A percentile compares a stretch with the other conserved stretches of the same genome.
Evolutionary conservation across 2,888 invertebrate genomes (phyloP).

Genomic region (Drosophila koepferae): DNA sequence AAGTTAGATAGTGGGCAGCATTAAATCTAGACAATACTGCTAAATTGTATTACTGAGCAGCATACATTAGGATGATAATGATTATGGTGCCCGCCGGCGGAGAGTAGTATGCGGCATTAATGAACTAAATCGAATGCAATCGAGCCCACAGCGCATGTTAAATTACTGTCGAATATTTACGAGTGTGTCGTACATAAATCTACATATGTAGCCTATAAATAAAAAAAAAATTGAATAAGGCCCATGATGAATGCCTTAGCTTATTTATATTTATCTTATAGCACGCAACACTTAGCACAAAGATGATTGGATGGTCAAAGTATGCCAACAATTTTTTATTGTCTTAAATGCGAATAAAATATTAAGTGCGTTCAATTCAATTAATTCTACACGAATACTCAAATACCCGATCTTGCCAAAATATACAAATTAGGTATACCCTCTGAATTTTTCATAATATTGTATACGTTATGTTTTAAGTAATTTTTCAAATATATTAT

Average conservation of each 20-base stretch:
- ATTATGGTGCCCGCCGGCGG: conserved; percentile 7
- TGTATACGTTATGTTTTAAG: neutral
- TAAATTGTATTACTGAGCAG: conserved; percentile 30
- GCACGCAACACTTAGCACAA: conserved; percentile 41
- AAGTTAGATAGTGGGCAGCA: conserved; percentile 36
- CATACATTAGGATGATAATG: conserved; percentile 35
- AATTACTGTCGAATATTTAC: conserved; percentile 22
- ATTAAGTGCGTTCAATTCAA: conserved; percentile 33
- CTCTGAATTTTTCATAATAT: neutral
- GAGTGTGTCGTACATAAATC: conserved; percentile 37
- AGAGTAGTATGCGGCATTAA: conserved; percentile 21
- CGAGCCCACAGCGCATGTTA: conserved; percentile 8
- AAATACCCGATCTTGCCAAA: neutral
- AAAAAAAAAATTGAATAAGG: conserved; percentile 32
- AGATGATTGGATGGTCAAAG: conserved; percentile 55
- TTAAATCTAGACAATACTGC: conserved; percentile 33
- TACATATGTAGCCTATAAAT: conserved; percentile 50
- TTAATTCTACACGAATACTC: conserved; percentile 12
- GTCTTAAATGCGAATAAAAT: conserved; percentile 33
- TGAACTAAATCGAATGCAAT: conserved; percentile 57
- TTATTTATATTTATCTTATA: conserved; percentile 50
- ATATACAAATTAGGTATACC: neutral
- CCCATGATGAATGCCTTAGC: conserved; percentile 42
- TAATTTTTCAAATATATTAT: conserved; percentile 1
- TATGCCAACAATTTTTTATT: conserved; percentile 50